Conservation (phyloP, 37 sponge, comb jelly and placozoan genomes). For the Halichondria panicea region DNA sequence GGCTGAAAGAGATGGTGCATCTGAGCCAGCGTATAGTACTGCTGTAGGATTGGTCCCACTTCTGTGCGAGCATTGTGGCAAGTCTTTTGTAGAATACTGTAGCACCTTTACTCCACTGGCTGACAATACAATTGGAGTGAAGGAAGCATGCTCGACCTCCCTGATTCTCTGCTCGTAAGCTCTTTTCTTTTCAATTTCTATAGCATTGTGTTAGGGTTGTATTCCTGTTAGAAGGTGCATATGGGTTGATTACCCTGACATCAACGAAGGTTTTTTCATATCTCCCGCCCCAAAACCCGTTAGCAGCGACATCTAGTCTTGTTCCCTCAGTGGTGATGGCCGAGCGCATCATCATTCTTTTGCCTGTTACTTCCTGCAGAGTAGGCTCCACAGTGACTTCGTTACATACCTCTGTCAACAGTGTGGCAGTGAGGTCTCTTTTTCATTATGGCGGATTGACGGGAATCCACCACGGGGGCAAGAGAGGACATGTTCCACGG, state of each 20-base stretch:
- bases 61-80: too few species aligned
- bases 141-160: too few species aligned
- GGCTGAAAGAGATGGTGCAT: too few species aligned
- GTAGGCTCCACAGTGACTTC: neutral
- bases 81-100: too few species aligned
- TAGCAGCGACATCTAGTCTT: conserved; percentile 15
- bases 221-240: conserved; percentile 15
- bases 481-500: neutral
- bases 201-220: too few species aligned
- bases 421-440: neutral
- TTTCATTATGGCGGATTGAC: neutral
- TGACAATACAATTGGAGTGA: too few species aligned
- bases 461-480: neutral
- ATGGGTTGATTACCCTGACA: conserved; percentile 37
- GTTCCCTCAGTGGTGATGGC: conserved; percentile 16
- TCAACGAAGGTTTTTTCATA: conserved; percentile 36
- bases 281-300: conserved; percentile 39
- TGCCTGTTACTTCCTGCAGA: neutral
- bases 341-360: neutral
- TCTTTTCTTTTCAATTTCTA: too few species aligned
- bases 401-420: neutral
- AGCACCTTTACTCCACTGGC: too few species aligned
- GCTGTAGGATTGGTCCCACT: too few species aligned
- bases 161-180: too few species aligned
- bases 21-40: too few species aligned